Evolutionary conservation across 1,140 invertebrate genomes (phyloP), one percentile per base, ranked within the genome.

Genomic region (Zaprionus gabonicus): DNA sequence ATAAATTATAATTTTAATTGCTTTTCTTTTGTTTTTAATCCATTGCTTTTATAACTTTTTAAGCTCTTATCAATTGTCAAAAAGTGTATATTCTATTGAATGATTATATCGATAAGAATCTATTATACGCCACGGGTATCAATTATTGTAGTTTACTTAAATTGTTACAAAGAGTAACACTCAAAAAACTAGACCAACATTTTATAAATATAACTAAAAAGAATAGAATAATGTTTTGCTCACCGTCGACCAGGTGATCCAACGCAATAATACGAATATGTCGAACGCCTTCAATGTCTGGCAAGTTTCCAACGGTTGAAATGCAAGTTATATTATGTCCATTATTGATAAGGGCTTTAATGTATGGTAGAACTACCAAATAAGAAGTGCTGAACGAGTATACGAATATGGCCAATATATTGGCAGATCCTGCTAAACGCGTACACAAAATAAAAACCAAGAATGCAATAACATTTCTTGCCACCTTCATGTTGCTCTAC

Each of bases 321-420:
- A 84, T 66, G 15, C 80, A 59, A 1, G 82, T 84, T 3, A 84
- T 6, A 3, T 56, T 71, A 44, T 84, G 82, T 1, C 78, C 78
- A 1, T 69, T 59, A 9, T 51, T 51, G 1, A 55, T n/a, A 2
- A 84, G 67, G 1, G 46, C 51, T 7, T 41, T 12, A 1, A 84
- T 3, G 38, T 76, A 49, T 0, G 81, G 81, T 20, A 28, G 17
- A 4, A 69, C 66, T 5, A 84, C 25, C 15, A 49, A 57, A 15
- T 56, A 73, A 0, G 51, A 58, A 0, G 78, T 68, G 13, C 23
- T 9, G 2, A 71, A 63, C 3, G 53, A 53, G 10, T 84, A 80
- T 0, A 63, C 31, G 5, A 83, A 80, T 7, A 84, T 36, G 3
- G 34, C 44, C 28, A 84, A 25, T 28, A 84, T 83, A n/a, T 71